A percentile compares a stretch with the other conserved stretches of the same genome.
These are phyloP conservation scores for Ophiothrix spiculata DNA, from an alignment of 35 echinoderm and acorn worm genomes.

Conservation along the genomic window DNA sequence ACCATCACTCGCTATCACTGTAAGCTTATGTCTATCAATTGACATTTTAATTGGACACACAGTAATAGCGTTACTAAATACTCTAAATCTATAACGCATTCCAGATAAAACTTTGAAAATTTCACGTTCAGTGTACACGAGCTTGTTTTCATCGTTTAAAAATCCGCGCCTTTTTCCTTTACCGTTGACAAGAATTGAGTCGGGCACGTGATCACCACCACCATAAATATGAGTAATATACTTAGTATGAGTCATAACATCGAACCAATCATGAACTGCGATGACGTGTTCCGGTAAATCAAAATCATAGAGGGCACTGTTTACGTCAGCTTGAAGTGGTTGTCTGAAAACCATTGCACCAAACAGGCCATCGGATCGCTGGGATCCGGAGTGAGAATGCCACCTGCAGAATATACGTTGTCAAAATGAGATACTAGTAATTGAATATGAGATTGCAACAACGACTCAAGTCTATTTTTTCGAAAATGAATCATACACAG, in stretches of 20 bases:
- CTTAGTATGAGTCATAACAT: neutral
- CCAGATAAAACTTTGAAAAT: conserved; percentile 17
- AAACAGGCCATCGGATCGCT: conserved; percentile 38
- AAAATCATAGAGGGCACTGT: conserved; percentile 18
- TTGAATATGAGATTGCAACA: too few species aligned
- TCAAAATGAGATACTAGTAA: too few species aligned
- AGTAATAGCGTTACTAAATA: conserved; percentile 37
- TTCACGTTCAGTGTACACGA: neutral
- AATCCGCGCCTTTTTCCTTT: conserved; percentile 8
- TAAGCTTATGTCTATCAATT: conserved; percentile 39
- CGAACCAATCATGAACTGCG: conserved; percentile 26
- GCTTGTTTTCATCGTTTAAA: neutral
- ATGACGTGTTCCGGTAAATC: conserved; percentile 25
- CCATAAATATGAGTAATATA: neutral
- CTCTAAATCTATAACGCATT: conserved; percentile 36
- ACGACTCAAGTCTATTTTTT: too few species aligned
- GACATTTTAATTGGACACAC: conserved; percentile 39
- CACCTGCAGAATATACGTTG: too few species aligned
- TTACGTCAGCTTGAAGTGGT: neutral
- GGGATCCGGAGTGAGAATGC: conserved; percentile 33
- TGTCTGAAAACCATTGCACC: conserved; percentile 25
- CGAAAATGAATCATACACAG: too few species aligned
- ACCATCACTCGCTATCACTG: conserved; percentile 48
- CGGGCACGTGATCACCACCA: neutral
- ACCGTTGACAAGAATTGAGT: conserved; percentile 43